phyloP scores from a whole-genome alignment of 2,113 vertebrate genomes.

The Argyrosomus japonicus region DNA sequence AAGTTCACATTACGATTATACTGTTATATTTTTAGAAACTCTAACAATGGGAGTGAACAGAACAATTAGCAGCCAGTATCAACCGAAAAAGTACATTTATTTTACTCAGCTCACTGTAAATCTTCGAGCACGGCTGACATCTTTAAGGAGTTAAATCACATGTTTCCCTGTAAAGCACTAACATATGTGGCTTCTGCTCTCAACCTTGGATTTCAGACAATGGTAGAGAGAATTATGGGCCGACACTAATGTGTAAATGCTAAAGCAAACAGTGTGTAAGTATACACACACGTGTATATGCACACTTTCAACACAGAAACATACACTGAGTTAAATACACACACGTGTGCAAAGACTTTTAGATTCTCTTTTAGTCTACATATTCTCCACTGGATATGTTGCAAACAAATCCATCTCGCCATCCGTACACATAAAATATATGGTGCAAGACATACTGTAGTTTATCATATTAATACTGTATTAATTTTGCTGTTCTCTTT shows the following conservation, averaged over 20 bases:
- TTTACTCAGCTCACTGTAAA: conserved; percentile 43
- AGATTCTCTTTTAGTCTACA: neutral
- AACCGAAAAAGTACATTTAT: conserved; percentile 22
- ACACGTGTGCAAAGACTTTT: neutral
- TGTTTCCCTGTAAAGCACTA: conserved; percentile 45
- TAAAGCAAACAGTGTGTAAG: conserved; percentile 57
- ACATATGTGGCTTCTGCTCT: conserved; percentile 61
- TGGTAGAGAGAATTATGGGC: conserved; percentile 40
- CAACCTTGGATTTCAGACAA: conserved; percentile 49
- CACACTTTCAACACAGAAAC: neutral
- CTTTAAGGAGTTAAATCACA: conserved; percentile 50
- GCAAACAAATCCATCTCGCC: neutral
- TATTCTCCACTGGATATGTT: neutral
- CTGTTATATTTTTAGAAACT: neutral
- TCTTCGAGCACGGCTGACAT: conserved; percentile 34
- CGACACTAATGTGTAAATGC: conserved; percentile 58
- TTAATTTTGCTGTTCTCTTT: neutral
- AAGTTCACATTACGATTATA: neutral
- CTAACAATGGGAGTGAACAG: neutral
- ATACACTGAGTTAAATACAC: conserved; percentile 11
- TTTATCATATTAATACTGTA: neutral
- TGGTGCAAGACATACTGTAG: neutral
- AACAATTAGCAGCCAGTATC: neutral
- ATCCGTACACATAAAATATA: neutral
- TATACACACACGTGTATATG: neutral